These are phyloP conservation scores for Drosophila suboccidentalis DNA, from an alignment of 2,888 invertebrate species.

Conservation along the genomic window DNA sequence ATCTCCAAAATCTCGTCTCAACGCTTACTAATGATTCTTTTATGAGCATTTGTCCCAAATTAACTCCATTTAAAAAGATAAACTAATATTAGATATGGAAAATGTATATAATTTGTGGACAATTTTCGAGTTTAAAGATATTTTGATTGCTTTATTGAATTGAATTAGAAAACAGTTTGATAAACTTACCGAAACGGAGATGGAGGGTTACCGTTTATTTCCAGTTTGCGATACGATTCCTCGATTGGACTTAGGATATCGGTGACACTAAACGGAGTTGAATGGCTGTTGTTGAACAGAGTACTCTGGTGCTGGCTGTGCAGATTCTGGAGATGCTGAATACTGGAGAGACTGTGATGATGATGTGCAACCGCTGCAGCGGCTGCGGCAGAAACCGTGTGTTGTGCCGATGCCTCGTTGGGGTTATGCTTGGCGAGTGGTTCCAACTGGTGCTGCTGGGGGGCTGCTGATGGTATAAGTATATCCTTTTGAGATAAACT, in stretches of 20 bases:
- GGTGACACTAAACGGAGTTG: constrained; percentile 97
- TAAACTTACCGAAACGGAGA: constrained; percentile 91
- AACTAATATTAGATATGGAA: too few relatives aligned
- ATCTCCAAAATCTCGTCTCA: background rate
- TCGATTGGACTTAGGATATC: constrained; percentile 98
- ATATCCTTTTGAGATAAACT: constrained; percentile 89
- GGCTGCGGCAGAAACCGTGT: constrained; percentile 86
- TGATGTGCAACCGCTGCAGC: constrained; percentile 87
- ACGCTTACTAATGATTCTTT: background rate
- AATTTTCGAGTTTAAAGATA: too few relatives aligned
- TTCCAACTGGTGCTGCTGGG: constrained; percentile 87
- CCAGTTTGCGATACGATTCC: constrained; percentile 95
- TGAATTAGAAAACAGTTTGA: background rate
- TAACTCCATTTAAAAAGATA: too few relatives aligned
- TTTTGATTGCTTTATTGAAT: too few relatives aligned
- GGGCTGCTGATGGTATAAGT: constrained; percentile 87
- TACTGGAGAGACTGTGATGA: constrained; percentile 90
- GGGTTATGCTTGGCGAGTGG: constrained; percentile 85
- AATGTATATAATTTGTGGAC: too few relatives aligned
- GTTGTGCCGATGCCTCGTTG: constrained; percentile 86
- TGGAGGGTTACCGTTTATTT: constrained; percentile 92
- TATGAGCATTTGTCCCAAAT: too few relatives aligned
- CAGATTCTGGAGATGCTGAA: constrained; percentile 89
- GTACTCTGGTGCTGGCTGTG: constrained; percentile 89
- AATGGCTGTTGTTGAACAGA: constrained; percentile 88